Evolutionary conservation across 1,140 invertebrate species (phyloP).

Genomic region (Dendroctonus valens): DNA sequence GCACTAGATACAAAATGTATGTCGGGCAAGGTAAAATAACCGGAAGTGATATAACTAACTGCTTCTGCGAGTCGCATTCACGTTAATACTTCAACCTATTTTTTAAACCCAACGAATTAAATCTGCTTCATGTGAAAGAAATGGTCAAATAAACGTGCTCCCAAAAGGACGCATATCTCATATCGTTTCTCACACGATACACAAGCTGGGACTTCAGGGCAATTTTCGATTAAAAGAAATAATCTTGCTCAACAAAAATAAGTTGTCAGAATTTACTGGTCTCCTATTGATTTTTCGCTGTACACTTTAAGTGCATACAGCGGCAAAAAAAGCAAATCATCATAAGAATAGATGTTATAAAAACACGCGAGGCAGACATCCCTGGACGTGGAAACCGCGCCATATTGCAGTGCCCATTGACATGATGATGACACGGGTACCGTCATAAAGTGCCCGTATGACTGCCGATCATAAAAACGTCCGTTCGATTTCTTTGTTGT

Average conservation of each 20-base stretch:
- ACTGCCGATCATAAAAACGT: conserved; percentile 24
- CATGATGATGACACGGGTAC: conserved; percentile 27
- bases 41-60: neutral
- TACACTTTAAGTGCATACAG: neutral
- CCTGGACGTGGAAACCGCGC: conserved; percentile 4
- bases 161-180: no score
- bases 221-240: no score
- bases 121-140: no score
- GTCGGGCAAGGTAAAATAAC: conserved; percentile 1
- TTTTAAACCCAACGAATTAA: neutral
- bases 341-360: neutral
- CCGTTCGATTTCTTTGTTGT: conserved; percentile 28
- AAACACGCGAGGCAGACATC: conserved; percentile 4
- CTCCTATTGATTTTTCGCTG: no score
- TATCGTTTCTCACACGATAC: no score
- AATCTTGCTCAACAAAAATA: no score
- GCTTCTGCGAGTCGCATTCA: neutral
- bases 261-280: no score
- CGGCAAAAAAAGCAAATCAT: neutral
- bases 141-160: no score
- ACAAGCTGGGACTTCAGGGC: no score
- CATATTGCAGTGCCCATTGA: conserved; percentile 15
- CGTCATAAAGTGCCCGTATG: conserved; percentile 27
- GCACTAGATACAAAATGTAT: neutral
- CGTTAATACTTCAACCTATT: neutral